Conservation (phyloP, 2,113 vertebrate genomes). For the Accipiter virgatus region DNA sequence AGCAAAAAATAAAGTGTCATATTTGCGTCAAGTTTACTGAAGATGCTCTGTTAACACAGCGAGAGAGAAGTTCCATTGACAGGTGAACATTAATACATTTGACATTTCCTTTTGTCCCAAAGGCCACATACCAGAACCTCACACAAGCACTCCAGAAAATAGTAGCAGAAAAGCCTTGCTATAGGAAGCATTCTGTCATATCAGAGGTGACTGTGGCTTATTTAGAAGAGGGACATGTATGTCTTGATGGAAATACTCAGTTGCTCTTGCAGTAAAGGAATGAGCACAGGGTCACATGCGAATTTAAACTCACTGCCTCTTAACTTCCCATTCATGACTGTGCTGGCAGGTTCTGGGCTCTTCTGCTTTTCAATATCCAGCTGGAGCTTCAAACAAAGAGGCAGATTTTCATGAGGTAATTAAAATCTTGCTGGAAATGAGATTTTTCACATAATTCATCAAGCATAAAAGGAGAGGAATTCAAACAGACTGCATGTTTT, state of each 20-base stretch:
- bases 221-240: background rate
- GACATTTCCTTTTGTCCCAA: background rate
- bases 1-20: background rate
- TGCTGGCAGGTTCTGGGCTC: background rate
- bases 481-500: background rate
- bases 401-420: background rate
- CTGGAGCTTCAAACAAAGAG: background rate
- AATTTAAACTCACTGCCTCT: background rate
- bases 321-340: background rate
- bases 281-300: background rate
- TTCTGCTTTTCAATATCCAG: background rate
- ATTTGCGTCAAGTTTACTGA: accelerated
- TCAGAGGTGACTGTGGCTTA: background rate
- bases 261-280: background rate
- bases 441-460: background rate
- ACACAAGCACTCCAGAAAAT: background rate
- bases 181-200: background rate
- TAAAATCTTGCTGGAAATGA: background rate
- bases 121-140: background rate
- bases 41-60: background rate
- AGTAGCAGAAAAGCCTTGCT: background rate
- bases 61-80: background rate
- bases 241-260: background rate
- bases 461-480: background rate
- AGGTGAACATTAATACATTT: background rate